Evolutionary conservation across 2,113 vertebrate genomes (phyloP).

Genomic region (Leucopsar rothschildi): DNA sequence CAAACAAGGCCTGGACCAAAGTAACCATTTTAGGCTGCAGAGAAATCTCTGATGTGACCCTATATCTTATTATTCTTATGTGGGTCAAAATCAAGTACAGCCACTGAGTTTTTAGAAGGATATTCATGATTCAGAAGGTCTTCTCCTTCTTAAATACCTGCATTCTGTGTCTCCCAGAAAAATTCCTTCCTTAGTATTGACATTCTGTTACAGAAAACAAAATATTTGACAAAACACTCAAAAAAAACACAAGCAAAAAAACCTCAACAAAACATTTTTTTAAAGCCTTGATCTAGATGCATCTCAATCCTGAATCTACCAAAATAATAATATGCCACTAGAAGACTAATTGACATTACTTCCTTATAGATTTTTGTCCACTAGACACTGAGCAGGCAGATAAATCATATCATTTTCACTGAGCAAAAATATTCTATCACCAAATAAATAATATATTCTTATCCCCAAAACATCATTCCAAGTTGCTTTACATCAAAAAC

Average conservation of each 20-base stretch:
- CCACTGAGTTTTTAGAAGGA: not conserved
- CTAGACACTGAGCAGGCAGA: not conserved
- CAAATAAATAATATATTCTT: slow-evolving; percentile 14
- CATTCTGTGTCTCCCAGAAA: not conserved
- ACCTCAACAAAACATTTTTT: not conserved
- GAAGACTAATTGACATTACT: not conserved
- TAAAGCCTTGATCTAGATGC: not conserved
- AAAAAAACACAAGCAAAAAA: not conserved
- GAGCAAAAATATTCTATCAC: not conserved
- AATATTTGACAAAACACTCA: not conserved
- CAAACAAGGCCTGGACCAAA: not conserved
- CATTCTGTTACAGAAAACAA: not conserved
- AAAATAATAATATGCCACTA: not conserved
- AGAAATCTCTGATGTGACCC: not conserved
- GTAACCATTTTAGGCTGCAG: not conserved
- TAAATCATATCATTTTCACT: not conserved
- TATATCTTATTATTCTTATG: not conserved
- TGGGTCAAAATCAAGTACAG: not conserved
- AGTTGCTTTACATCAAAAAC: not conserved
- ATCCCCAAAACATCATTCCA: not conserved
- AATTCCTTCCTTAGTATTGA: not conserved
- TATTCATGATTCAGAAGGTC: not conserved
- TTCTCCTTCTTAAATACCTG: not conserved
- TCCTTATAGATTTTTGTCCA: slow-evolving; percentile 1
- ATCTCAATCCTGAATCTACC: not conserved